phyloP scores from a whole-genome alignment of 2,797 vertebrate species.

The Telmatherina bonti region DNA sequence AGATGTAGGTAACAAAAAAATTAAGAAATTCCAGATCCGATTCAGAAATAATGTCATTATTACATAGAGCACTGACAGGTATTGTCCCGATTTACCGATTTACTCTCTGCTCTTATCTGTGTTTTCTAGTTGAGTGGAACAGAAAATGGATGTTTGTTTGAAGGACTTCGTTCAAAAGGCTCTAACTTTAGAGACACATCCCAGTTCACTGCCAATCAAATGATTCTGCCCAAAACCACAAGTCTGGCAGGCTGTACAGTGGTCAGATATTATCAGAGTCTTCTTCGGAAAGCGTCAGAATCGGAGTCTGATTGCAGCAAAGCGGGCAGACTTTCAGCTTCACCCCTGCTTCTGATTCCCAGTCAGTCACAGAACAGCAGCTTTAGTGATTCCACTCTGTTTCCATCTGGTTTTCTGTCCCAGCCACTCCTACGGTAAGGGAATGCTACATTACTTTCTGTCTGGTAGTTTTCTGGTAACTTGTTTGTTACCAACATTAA shows the following conservation, averaged over 20 bases:
- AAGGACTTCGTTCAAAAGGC: not conserved
- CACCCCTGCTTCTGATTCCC: slow-evolving; percentile 31
- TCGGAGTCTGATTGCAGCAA: slow-evolving; percentile 28
- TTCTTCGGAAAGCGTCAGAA: slow-evolving; percentile 66
- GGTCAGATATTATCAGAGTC: slow-evolving; percentile 59
- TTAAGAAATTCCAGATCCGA: no score
- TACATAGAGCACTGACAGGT: no score
- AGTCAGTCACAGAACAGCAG: slow-evolving; percentile 31
- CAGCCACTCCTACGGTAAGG: slow-evolving; percentile 59
- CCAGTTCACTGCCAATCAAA: slow-evolving; percentile 73
- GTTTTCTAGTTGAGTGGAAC: slow-evolving; percentile 52
- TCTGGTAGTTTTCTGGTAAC: not conserved
- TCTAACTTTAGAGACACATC: slow-evolving; percentile 20
- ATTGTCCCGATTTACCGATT: no score
- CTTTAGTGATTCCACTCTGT: slow-evolving; percentile 34
- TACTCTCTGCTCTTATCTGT: slow-evolving; percentile 21
- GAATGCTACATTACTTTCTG: not conserved
- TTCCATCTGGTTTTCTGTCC: slow-evolving; percentile 31
- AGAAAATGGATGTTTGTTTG: slow-evolving; percentile 49
- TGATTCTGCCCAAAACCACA: slow-evolving; percentile 62
- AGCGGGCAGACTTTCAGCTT: slow-evolving; percentile 9
- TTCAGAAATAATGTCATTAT: no score
- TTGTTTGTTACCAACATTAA: not conserved
- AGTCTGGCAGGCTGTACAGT: slow-evolving; percentile 69
- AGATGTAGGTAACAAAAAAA: no score